Conservation (phyloP, 2,888 invertebrate species). For the Chironomus tentans region DNA sequence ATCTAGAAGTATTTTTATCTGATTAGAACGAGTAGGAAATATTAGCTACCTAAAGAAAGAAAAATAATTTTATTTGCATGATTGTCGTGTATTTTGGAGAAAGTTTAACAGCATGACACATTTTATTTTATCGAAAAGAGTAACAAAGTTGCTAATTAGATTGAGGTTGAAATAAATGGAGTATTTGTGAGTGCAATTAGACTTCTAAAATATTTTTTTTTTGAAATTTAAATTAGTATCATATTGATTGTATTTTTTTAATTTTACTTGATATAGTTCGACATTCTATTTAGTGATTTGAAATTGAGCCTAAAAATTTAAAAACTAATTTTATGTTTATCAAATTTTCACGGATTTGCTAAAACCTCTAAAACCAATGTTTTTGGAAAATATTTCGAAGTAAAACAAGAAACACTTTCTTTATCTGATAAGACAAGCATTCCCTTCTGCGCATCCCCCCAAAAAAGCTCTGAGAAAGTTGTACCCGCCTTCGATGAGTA, state of each 20-base stretch:
- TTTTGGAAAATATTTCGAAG: too few relatives aligned
- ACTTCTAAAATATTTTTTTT: too few relatives aligned
- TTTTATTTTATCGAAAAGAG: neutral
- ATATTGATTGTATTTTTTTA: too few relatives aligned
- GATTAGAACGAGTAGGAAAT: neutral
- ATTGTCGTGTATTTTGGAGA: neutral
- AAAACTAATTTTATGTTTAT: too few relatives aligned
- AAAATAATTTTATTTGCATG: neutral
- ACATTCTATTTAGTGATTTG: too few relatives aligned
- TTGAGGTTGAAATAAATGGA: too few relatives aligned
- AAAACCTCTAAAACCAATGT: neutral
- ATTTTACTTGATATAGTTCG: too few relatives aligned
- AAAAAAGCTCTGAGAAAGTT: conserved; percentile 15
- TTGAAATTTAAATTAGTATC: too few relatives aligned
- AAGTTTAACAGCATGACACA: conserved; percentile 2
- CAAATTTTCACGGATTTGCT: too few relatives aligned
- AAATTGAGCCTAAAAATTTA: too few relatives aligned
- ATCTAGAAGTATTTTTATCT: neutral
- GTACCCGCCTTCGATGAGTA: conserved; percentile 8
- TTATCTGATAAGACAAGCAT: neutral
- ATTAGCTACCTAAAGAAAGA: neutral
- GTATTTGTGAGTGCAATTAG: neutral
- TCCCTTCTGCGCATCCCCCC: conserved; percentile 11
- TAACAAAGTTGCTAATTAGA: neutral
- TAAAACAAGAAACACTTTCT: neutral